These are phyloP conservation scores for Gambusia yucatana DNA, from an alignment of 2,797 vertebrate genomes.

Conservation along the genomic window DNA sequence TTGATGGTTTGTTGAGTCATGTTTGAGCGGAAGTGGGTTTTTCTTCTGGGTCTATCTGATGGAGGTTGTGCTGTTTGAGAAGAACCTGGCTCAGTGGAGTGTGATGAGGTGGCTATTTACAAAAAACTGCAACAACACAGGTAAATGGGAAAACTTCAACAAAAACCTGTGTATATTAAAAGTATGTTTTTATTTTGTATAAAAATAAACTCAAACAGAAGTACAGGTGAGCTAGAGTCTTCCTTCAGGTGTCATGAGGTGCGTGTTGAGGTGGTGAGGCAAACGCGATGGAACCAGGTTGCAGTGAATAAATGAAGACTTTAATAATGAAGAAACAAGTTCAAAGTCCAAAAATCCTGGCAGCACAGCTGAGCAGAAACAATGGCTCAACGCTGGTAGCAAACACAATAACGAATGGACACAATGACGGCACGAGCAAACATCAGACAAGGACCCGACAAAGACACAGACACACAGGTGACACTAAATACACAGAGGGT, in stretches of 20 bases:
- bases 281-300: too few species aligned
- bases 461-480: too few species aligned
- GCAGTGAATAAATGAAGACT: too few species aligned
- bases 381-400: too few species aligned
- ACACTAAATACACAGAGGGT: too few species aligned
- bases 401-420: too few species aligned
- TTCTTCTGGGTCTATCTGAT: slow-evolving; percentile 22
- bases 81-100: background rate
- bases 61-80: background rate
- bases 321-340: too few species aligned
- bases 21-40: slow-evolving; percentile 28
- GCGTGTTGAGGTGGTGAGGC: too few species aligned
- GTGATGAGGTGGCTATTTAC: background rate
- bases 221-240: background rate
- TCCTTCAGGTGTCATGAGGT: background rate
- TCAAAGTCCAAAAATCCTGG: too few species aligned
- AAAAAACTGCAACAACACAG: background rate
- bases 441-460: too few species aligned
- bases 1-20: slow-evolving; percentile 44
- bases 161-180: background rate
- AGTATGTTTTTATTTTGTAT: background rate
- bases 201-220: background rate
- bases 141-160: background rate
- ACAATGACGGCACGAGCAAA: too few species aligned
- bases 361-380: too few species aligned